Evolutionary conservation across 2,797 vertebrate species (phyloP).

Genomic region (Myoxocephalus aenaeus): DNA sequence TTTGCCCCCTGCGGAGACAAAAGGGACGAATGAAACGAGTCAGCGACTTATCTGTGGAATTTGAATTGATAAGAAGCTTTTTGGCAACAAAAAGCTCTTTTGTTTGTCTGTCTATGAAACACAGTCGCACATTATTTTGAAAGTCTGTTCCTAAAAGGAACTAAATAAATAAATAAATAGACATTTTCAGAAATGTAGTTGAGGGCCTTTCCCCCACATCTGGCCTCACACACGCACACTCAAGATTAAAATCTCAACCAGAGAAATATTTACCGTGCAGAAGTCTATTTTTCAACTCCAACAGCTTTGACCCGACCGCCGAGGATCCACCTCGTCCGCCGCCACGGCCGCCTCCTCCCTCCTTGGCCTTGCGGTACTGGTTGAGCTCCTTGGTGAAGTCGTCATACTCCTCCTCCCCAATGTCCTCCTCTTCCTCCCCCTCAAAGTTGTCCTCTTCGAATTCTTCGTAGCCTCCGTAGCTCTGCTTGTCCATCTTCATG

Average conservation of each 20-base stretch:
- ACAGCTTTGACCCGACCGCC: background rate
- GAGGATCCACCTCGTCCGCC: conserved; percentile 83
- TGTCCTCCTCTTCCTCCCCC: conserved; percentile 91
- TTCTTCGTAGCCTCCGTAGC: conserved; percentile 89
- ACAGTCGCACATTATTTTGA: background rate
- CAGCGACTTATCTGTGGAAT: conserved; percentile 6
- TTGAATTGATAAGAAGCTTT: conserved; percentile 27
- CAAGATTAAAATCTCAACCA: background rate
- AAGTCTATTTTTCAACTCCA: background rate
- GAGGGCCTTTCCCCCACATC: background rate
- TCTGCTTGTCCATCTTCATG: conserved; percentile 92
- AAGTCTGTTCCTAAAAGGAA: background rate
- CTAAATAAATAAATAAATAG: background rate
- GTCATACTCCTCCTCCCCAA: conserved; percentile 91
- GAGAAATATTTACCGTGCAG: background rate
- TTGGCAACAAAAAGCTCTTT: background rate
- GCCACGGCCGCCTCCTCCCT: conserved; percentile 81
- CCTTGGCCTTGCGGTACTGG: conserved; percentile 93
- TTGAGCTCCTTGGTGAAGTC: conserved; percentile 96
- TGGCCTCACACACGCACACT: background rate
- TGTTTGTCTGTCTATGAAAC: conserved; percentile 15
- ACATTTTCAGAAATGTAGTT: background rate
- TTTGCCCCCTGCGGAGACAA: conserved; percentile 80
- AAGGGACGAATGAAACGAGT: background rate
- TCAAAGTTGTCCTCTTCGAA: conserved; percentile 93